Evolutionary conservation across 2,797 vertebrate genomes (phyloP).

Genomic region (Falco berigora): DNA sequence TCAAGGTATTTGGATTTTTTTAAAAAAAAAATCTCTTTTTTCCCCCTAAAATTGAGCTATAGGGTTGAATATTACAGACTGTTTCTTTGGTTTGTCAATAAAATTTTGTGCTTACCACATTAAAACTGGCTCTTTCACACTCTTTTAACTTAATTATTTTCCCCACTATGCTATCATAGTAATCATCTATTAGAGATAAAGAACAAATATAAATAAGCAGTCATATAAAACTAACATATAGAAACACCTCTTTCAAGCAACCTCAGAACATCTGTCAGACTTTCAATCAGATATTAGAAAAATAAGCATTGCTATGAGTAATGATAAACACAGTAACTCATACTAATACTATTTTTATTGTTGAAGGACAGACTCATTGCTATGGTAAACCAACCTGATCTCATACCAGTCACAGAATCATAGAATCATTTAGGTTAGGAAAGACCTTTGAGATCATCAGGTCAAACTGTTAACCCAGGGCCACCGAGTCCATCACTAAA

Average conservation of each 20-base stretch:
- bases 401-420: not conserved
- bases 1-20: not conserved
- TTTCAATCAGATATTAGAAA: not conserved
- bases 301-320: not conserved
- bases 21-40: not conserved
- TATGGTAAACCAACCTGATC: not conserved
- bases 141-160: not conserved
- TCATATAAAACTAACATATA: not conserved
- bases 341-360: not conserved
- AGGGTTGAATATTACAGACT: not conserved
- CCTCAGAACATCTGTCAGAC: not conserved
- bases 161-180: not conserved
- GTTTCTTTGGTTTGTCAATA: not conserved
- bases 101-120: not conserved
- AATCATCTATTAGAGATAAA: not conserved
- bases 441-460: too few relatives aligned
- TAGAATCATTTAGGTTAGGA: too few relatives aligned
- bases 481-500: too few relatives aligned
- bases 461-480: too few relatives aligned
- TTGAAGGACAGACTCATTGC: not conserved
- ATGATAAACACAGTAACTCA: not conserved
- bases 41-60: not conserved
- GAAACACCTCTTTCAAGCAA: not conserved
- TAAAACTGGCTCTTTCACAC: not conserved
- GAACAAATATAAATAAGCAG: slow-evolving; percentile 6